Conservation (phyloP, 2,888 invertebrate species). For the Unio delphinus region DNA sequence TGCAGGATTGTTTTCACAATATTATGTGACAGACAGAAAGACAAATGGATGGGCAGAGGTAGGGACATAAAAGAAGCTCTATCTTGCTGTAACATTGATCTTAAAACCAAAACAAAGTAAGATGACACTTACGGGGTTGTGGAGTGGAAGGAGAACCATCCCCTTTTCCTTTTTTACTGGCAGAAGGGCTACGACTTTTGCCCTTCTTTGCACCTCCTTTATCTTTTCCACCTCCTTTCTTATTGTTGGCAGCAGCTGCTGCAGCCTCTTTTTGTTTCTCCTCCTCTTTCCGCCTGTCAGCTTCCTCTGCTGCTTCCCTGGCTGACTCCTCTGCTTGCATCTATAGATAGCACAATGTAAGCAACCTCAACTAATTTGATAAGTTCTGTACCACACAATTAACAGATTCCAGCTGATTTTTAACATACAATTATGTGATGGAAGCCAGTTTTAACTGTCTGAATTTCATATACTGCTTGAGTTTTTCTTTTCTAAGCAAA, state of each 20-base stretch:
- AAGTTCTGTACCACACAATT: background rate
- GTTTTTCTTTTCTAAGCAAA: too few species aligned
- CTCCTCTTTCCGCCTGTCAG: slow-evolving; percentile 55
- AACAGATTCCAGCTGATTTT: too few species aligned
- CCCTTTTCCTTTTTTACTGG: slow-evolving; percentile 65
- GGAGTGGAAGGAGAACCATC: slow-evolving; percentile 47
- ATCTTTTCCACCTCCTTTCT: slow-evolving; percentile 41
- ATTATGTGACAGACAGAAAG: too few species aligned
- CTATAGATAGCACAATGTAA: slow-evolving; percentile 28
- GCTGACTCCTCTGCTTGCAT: slow-evolving; percentile 62
- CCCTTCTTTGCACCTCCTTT: slow-evolving; percentile 43
- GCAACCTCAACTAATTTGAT: background rate
- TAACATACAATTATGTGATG: too few species aligned
- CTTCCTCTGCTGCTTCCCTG: slow-evolving; percentile 67
- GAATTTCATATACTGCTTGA: too few species aligned
- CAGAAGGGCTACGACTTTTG: slow-evolving; percentile 66
- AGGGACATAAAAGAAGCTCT: background rate
- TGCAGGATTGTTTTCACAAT: too few species aligned
- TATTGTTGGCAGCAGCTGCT: slow-evolving; percentile 48
- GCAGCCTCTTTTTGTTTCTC: slow-evolving; percentile 59
- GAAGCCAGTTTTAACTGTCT: too few species aligned
- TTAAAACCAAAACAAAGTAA: background rate
- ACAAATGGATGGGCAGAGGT: too few species aligned
- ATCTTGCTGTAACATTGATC: background rate
- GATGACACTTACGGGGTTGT: slow-evolving; percentile 36